Conservation (phyloP, 2,888 invertebrate species). For the Xanthorhoe designata region DNA sequence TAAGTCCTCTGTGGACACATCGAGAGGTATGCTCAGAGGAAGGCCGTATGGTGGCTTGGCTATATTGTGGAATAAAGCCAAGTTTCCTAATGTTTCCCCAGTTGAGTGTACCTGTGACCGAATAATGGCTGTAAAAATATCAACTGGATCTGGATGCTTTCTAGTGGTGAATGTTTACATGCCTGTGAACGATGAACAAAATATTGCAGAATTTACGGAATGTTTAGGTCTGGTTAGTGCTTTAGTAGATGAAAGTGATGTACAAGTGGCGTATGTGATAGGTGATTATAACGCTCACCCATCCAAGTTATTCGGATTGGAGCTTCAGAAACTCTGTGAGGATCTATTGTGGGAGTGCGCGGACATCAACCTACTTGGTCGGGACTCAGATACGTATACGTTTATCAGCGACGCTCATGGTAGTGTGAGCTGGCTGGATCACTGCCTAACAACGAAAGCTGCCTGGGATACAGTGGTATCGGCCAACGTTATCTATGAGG, state of each 20-base stretch:
- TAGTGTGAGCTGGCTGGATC: constrained; percentile 22
- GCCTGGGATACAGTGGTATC: no score
- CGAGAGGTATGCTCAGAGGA: constrained; percentile 4
- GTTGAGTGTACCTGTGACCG: constrained; percentile 14
- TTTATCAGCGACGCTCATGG: constrained; percentile 15
- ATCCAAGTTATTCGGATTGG: not conserved
- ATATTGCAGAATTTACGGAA: constrained; percentile 18
- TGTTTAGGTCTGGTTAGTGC: constrained; percentile 16
- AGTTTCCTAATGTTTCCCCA: no score
- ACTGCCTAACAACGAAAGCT: no score
- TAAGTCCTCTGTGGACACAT: constrained; percentile 8
- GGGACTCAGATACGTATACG: constrained; percentile 13
- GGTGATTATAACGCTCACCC: constrained; percentile 21
- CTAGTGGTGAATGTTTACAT: constrained; percentile 22
- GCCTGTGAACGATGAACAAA: constrained; percentile 16
- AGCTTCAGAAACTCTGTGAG: constrained; percentile 14
- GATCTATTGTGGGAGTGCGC: constrained; percentile 20
- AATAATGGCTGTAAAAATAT: constrained; percentile 13
- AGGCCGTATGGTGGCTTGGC: constrained; percentile 18
- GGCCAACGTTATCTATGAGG: no score
- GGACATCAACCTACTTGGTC: constrained; percentile 17
- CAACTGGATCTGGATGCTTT: constrained; percentile 10
- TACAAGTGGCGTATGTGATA: constrained; percentile 16
- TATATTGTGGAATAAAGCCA: constrained; percentile 17
- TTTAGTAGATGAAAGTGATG: constrained; percentile 20